Evolutionary conservation across 2,888 invertebrate species (phyloP).

Genomic region (Lydus trimaculatus): DNA sequence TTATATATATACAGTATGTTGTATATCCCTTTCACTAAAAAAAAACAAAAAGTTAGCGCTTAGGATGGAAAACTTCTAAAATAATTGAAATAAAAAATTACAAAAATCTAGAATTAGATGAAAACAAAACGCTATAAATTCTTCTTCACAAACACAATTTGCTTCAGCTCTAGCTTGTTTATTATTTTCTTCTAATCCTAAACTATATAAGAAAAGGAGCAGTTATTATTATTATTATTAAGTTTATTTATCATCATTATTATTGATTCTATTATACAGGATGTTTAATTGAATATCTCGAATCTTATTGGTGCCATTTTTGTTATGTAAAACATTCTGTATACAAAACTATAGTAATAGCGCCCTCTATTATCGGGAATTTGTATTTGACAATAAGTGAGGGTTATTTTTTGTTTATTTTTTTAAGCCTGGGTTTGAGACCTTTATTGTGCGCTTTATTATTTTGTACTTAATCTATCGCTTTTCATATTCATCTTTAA

Average conservation of each 20-base stretch:
- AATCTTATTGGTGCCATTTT: constrained; percentile 3
- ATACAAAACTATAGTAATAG: background rate
- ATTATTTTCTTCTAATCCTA: too few species aligned
- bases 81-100: background rate
- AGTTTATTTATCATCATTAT: too few species aligned
- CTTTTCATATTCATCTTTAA: background rate
- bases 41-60: constrained; percentile 23
- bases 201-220: too few species aligned
- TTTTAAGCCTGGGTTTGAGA: background rate
- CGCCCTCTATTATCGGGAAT: background rate
- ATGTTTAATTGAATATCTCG: background rate
- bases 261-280: too few species aligned
- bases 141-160: too few species aligned
- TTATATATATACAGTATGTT: constrained; percentile 23
- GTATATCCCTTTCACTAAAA: constrained; percentile 48
- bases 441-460: background rate
- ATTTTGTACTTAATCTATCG: background rate
- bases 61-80: background rate
- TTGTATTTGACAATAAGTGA: background rate
- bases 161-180: too few species aligned
- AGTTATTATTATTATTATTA: too few species aligned
- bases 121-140: background rate
- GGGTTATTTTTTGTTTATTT: background rate
- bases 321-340: background rate
- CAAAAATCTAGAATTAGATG: background rate